Conservation (phyloP, 2,888 invertebrate species). For the Gibbula magus region DNA sequence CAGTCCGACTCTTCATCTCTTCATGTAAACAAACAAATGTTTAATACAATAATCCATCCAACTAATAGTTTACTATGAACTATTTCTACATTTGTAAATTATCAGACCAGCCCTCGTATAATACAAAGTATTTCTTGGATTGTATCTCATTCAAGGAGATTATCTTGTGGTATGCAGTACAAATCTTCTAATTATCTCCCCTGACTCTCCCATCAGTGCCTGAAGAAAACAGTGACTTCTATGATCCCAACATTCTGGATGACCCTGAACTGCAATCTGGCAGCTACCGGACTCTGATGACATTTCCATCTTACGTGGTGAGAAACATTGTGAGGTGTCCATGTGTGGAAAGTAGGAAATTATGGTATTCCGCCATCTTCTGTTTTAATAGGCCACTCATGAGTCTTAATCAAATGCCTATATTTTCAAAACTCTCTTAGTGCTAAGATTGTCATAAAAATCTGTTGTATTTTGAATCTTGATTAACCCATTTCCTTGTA, state of each 20-base stretch:
- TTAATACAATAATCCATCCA: neutral
- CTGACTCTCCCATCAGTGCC: conserved; percentile 32
- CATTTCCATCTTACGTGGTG: conserved; percentile 77
- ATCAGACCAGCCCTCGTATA: neutral
- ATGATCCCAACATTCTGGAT: conserved; percentile 92
- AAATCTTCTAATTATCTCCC: neutral
- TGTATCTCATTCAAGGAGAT: neutral
- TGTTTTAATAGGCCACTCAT: neutral
- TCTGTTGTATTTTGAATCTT: too few relatives aligned
- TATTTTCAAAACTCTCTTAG: neutral
- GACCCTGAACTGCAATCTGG: conserved; percentile 83
- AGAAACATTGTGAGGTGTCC: too few relatives aligned
- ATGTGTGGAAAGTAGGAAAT: too few relatives aligned
- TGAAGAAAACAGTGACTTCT: conserved; percentile 73
- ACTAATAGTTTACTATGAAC: neutral
- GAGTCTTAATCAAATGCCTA: neutral
- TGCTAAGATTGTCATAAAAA: too few relatives aligned
- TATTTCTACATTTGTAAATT: neutral
- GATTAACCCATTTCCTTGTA: too few relatives aligned
- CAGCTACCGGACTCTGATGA: conserved; percentile 77
- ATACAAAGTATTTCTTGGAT: neutral
- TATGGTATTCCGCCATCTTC: too few relatives aligned
- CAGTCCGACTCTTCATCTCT: neutral
- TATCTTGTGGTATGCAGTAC: neutral
- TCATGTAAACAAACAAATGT: neutral